Evolutionary conservation across 2,797 vertebrate genomes (phyloP).

Genomic region (Buphagus erythrorhynchus): DNA sequence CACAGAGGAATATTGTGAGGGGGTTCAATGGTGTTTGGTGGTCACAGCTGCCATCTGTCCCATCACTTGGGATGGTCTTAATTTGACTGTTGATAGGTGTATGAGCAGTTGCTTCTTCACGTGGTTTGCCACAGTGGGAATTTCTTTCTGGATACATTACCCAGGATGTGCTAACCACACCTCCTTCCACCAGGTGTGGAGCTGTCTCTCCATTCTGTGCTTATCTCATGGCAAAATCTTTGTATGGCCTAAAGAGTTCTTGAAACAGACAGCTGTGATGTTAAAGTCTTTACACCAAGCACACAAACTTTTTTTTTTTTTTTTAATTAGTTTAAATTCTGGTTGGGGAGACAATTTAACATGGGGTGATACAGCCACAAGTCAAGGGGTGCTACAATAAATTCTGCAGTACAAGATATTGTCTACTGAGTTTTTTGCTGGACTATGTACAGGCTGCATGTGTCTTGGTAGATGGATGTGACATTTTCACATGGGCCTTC

Average conservation of each 20-base stretch:
- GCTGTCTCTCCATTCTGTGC: background rate
- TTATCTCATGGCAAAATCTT: background rate
- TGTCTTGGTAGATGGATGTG: background rate
- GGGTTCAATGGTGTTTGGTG: background rate
- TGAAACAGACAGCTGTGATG: background rate
- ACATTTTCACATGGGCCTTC: background rate
- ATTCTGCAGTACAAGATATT: background rate
- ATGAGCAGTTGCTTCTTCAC: background rate
- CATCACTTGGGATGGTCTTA: background rate
- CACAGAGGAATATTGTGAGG: background rate
- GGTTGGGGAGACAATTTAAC: background rate
- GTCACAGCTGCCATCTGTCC: background rate
- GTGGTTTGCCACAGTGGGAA: fast-evolving
- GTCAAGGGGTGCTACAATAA: background rate
- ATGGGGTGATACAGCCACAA: background rate
- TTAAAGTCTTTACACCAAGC: background rate
- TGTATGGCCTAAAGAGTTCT: background rate
- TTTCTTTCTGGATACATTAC: background rate
- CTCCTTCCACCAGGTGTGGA: background rate
- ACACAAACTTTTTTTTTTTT: background rate
- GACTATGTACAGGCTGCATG: fast-evolving
- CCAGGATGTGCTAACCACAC: background rate
- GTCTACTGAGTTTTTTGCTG: background rate
- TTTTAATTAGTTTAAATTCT: background rate
- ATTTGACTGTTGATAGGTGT: background rate